Evolutionary conservation across 2,113 vertebrate species (phyloP).

Genomic region (Alectura lathami): DNA sequence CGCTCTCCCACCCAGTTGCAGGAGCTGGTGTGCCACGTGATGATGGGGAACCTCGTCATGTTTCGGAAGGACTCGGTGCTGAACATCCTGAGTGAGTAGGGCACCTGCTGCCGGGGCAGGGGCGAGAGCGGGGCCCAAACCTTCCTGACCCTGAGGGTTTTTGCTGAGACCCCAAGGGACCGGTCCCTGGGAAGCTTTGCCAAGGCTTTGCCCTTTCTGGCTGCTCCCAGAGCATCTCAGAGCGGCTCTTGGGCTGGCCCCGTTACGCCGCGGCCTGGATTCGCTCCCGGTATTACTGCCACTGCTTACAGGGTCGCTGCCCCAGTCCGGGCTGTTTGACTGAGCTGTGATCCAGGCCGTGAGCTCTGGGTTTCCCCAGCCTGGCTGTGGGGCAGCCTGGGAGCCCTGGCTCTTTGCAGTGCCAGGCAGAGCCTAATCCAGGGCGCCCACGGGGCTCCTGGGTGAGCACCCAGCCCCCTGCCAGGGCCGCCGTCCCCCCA

Average conservation of each 20-base stretch:
- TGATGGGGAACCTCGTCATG: constrained; percentile 98
- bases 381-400: not conserved
- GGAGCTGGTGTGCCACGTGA: constrained; percentile 96
- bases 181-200: not conserved
- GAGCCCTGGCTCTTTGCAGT: not conserved
- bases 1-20: constrained; percentile 80
- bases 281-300: not conserved
- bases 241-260: not conserved
- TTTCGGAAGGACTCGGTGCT: constrained; percentile 96
- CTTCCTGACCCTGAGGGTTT: not conserved
- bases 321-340: accelerated
- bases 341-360: not conserved
- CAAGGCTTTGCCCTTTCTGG: too few relatives aligned
- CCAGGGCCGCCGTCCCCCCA: not conserved
- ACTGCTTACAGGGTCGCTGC: not conserved
- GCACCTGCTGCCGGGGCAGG: too few relatives aligned
- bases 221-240: accelerated
- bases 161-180: not conserved
- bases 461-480: not conserved
- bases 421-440: not conserved
- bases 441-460: not conserved
- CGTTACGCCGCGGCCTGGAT: accelerated
- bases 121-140: too few relatives aligned
- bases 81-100: constrained; percentile 92
- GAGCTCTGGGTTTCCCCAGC: not conserved